phyloP scores from a whole-genome alignment of 2,113 vertebrate genomes.

The Urocynchramus pylzowi region DNA sequence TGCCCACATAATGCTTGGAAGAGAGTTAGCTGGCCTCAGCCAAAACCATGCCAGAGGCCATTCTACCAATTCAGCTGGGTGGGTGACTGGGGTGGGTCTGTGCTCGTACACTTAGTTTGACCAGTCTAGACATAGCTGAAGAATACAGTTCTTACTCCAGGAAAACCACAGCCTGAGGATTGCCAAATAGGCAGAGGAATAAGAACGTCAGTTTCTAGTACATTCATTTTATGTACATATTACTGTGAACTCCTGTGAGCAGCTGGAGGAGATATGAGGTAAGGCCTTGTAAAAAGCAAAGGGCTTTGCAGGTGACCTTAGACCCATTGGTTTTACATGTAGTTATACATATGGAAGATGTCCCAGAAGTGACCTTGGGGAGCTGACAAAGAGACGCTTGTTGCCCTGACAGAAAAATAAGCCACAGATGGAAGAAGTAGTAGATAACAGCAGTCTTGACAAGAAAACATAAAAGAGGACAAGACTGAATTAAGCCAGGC shows the following conservation, averaged over 20 bases:
- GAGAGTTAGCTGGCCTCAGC: background rate
- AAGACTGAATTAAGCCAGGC: background rate
- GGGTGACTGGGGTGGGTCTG: background rate
- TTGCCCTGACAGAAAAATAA: constrained; percentile 25
- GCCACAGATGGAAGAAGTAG: background rate
- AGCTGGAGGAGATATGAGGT: background rate
- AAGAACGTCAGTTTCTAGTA: background rate
- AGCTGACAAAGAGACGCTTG: constrained; percentile 5
- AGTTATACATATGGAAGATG: background rate
- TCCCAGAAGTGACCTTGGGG: background rate
- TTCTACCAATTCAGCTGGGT: background rate
- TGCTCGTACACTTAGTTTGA: background rate
- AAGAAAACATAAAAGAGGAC: constrained; percentile 20
- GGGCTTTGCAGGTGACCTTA: background rate
- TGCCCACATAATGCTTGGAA: background rate
- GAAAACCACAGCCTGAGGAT: background rate
- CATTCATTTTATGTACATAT: background rate
- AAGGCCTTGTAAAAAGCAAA: background rate
- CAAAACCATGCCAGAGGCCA: background rate
- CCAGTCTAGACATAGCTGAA: background rate
- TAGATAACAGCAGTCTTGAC: constrained; percentile 20
- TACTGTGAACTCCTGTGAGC: background rate
- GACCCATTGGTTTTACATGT: background rate
- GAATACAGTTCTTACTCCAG: background rate
- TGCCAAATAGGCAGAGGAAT: background rate